Evolutionary conservation across 2,797 vertebrate genomes (phyloP).

Genomic region (Leptodactylus fallax): DNA sequence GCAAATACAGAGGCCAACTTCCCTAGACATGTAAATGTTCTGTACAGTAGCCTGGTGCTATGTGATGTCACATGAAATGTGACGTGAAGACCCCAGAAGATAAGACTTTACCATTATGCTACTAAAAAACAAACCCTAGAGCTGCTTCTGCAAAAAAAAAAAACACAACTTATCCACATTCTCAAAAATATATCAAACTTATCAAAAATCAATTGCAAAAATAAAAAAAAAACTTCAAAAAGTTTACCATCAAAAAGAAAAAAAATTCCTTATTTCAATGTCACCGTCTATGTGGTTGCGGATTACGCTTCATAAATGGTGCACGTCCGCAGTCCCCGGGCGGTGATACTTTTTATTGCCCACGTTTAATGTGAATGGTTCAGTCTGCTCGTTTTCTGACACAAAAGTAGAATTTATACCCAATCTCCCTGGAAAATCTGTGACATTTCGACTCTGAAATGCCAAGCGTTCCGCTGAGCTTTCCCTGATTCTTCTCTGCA

Average conservation of each 20-base stretch:
- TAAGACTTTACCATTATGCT: too few species aligned
- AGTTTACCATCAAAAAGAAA: too few species aligned
- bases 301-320: neutral
- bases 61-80: too few species aligned
- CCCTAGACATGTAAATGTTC: too few species aligned
- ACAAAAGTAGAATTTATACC: conserved; percentile 48
- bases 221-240: neutral
- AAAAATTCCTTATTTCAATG: neutral
- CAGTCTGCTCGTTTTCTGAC: conserved; percentile 44
- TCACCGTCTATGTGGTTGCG: neutral
- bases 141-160: too few species aligned
- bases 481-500: neutral
- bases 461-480: conserved; percentile 54
- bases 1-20: too few species aligned
- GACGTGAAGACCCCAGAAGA: too few species aligned
- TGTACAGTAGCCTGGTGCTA: too few species aligned
- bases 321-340: conserved; percentile 26
- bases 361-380: conserved; percentile 18
- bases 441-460: conserved; percentile 60
- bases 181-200: too few species aligned
- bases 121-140: too few species aligned
- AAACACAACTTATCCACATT: too few species aligned
- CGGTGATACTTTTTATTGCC: conserved; percentile 38
- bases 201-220: neutral
- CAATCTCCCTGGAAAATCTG: conserved; percentile 50